phyloP scores from a whole-genome alignment of 2,888 invertebrate genomes.

The Dorcus parallelipipedus region DNA sequence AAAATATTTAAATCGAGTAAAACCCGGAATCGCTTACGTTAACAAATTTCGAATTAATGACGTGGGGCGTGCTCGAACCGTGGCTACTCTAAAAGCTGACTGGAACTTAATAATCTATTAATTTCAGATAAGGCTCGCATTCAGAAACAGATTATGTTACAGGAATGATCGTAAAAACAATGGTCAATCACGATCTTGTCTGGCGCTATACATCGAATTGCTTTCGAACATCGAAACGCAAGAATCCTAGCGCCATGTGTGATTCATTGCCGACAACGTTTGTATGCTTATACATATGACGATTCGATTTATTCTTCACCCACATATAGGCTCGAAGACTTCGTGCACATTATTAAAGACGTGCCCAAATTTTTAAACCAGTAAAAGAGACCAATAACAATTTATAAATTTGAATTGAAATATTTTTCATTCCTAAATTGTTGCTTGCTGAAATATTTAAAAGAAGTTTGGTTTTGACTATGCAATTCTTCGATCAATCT shows the following conservation, averaged over 20 bases:
- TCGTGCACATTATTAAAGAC: too few relatives aligned
- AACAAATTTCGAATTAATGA: too few relatives aligned
- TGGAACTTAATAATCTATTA: conserved; percentile 5
- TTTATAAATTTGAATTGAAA: too few relatives aligned
- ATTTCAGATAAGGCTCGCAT: neutral
- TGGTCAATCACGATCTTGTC: conserved; percentile 9
- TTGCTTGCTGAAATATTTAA: too few relatives aligned
- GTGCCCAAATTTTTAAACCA: too few relatives aligned
- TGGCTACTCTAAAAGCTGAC: neutral
- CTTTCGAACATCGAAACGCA: neutral
- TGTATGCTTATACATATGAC: neutral
- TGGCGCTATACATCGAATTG: neutral
- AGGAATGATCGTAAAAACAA: neutral
- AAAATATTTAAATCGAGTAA: too few relatives aligned
- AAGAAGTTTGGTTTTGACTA: too few relatives aligned
- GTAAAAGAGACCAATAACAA: too few relatives aligned
- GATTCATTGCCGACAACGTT: neutral
- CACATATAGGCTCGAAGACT: neutral
- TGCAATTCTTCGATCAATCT: too few relatives aligned
- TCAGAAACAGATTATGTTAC: neutral
- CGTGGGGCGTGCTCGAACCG: too few relatives aligned
- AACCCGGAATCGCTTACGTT: too few relatives aligned
- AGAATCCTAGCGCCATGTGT: neutral
- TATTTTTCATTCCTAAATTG: too few relatives aligned
- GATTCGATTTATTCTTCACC: neutral